A percentile compares a stretch with the other conserved stretches of the same genome.
Evolutionary conservation across 2,797 vertebrate genomes (phyloP).

Genomic region (Myotis myotis): DNA sequence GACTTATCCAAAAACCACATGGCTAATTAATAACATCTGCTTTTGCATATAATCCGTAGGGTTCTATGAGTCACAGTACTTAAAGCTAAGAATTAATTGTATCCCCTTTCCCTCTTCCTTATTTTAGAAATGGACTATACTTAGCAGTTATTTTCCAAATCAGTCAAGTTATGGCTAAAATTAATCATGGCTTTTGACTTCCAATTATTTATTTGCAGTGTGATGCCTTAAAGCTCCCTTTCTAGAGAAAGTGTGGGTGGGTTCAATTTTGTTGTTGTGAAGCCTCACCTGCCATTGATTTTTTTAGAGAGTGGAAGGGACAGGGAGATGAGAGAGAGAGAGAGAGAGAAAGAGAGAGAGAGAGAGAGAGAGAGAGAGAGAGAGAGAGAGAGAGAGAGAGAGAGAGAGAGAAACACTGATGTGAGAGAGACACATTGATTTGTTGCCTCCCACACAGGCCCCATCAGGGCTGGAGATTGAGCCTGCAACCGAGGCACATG

Average conservation of each 20-base stretch:
- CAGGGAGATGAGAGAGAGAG: too few species aligned
- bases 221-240: not conserved
- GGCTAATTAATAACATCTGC: not conserved
- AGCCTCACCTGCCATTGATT: too few species aligned
- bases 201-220: slow-evolving; percentile 17
- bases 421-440: too few species aligned
- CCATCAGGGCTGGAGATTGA: too few species aligned
- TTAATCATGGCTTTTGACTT: slow-evolving; percentile 19
- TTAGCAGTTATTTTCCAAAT: not conserved
- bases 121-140: not conserved
- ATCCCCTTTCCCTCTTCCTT: not conserved
- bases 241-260: not conserved
- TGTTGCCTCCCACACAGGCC: too few species aligned
- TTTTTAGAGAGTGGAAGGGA: too few species aligned
- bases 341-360: too few species aligned
- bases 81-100: slow-evolving; percentile 43
- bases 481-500: too few species aligned
- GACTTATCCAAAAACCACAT: not conserved
- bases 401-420: too few species aligned
- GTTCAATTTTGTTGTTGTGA: not conserved
- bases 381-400: too few species aligned
- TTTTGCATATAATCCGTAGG: not conserved
- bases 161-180: not conserved
- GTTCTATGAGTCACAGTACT: slow-evolving; percentile 4
- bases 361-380: too few species aligned